Evolutionary conservation across 2,888 invertebrate species (phyloP).

Genomic region (Busseola fusca): DNA sequence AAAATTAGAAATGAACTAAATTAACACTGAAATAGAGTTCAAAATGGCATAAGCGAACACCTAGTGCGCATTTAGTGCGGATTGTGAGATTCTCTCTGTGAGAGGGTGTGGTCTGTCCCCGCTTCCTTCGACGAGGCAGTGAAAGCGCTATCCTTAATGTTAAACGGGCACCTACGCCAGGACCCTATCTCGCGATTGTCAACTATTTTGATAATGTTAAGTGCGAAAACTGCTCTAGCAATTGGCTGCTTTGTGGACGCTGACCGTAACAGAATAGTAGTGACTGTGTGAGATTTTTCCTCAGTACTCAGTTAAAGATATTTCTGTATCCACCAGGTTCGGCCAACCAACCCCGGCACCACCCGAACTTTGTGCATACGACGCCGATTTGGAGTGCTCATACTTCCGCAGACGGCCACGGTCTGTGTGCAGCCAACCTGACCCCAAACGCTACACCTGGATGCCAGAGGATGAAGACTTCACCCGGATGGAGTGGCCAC

Average conservation of each 20-base stretch:
- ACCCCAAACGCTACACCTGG: constrained; percentile 94
- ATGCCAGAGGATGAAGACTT: constrained; percentile 93
- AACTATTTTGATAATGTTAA: constrained; percentile 8
- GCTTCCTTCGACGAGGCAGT: no score
- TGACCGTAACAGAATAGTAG: constrained; percentile 15
- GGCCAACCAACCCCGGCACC: constrained; percentile 89
- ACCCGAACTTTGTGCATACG: constrained; percentile 90
- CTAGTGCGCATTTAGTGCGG: background rate
- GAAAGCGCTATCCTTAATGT: background rate
- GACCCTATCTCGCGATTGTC: background rate
- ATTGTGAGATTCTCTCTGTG: no score
- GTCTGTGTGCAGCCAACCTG: constrained; percentile 92
- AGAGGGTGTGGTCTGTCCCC: no score
- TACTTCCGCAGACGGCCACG: constrained; percentile 94
- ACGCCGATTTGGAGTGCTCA: constrained; percentile 93
- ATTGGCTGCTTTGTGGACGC: constrained; percentile 20
- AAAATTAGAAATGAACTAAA: background rate
- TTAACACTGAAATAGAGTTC: background rate
- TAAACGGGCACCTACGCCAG: background rate
- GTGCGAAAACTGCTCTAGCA: background rate
- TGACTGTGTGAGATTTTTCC: constrained; percentile 20
- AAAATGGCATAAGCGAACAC: background rate
- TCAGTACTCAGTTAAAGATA: constrained; percentile 38
- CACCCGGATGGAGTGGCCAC: constrained; percentile 92
- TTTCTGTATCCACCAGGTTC: constrained; percentile 78